These are phyloP conservation scores for Euura saliciscinereae DNA, from an alignment of 1,140 invertebrate genomes.

Conservation along the genomic window DNA sequence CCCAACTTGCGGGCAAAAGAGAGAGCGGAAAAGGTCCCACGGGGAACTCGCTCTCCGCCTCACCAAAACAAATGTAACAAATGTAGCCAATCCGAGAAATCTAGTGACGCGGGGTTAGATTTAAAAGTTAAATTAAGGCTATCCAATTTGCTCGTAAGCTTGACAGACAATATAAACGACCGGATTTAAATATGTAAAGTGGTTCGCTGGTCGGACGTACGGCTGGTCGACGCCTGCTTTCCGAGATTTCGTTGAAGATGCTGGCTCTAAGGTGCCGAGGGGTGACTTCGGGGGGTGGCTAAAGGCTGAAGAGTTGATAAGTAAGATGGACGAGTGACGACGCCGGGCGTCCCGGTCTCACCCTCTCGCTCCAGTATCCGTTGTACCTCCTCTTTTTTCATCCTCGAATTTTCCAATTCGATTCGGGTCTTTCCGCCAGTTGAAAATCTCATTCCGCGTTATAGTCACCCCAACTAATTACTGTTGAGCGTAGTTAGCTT, in stretches of 20 bases:
- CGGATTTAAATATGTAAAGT: constrained; percentile 14
- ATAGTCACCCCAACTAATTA: neutral
- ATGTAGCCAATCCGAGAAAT: constrained; percentile 8
- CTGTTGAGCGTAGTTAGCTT: neutral
- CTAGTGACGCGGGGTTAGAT: constrained; percentile 9
- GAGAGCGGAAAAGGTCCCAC: neutral
- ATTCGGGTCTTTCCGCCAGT: neutral
- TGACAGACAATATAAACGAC: constrained; percentile 13
- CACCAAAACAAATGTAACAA: neutral
- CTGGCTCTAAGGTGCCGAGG: neutral
- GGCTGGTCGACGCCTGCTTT: constrained; percentile 1
- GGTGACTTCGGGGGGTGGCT: neutral
- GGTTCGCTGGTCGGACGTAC: constrained; percentile 1
- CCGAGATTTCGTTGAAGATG: constrained; percentile 6
- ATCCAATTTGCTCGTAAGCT: constrained; percentile 13
- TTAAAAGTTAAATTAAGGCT: constrained; percentile 14
- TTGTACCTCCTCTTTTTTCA: neutral
- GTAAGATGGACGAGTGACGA: constrained; percentile 14
- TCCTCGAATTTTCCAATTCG: neutral
- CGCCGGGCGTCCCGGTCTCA: neutral
- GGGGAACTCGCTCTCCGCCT: neutral
- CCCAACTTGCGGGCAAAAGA: neutral
- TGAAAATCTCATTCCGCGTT: neutral
- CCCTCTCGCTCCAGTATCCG: neutral
- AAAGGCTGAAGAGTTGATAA: constrained; percentile 11